Percentiles rank a stretch among this genome's conserved stretches.
Evolutionary conservation across 2,888 invertebrate genomes (phyloP).

Genomic region (Diplolepis rosae): DNA sequence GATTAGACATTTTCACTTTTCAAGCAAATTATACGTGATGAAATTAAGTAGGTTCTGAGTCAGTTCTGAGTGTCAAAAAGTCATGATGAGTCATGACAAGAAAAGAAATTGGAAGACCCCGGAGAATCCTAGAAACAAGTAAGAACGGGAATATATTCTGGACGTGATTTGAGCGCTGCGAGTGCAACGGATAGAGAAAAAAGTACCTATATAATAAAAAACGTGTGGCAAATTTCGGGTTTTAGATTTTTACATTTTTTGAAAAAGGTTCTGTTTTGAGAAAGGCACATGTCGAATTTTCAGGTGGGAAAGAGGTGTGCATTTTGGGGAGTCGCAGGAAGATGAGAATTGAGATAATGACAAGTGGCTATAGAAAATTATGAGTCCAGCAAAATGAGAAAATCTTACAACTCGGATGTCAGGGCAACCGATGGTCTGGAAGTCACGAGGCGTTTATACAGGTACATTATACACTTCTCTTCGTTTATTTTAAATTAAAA

Average conservation of each 20-base stretch:
- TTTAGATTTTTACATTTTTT: background rate
- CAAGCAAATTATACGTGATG: no score
- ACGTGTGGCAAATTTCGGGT: background rate
- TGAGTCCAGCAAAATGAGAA: conserved; percentile 77
- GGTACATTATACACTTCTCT: conserved; percentile 65
- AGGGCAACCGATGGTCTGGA: conserved; percentile 76
- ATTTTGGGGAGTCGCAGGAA: conserved; percentile 60
- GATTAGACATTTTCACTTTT: no score
- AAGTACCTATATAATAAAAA: conserved; percentile 3
- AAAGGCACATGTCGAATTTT: conserved; percentile 46
- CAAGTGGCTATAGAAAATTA: conserved; percentile 63
- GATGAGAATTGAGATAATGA: conserved; percentile 57
- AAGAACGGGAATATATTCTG: background rate
- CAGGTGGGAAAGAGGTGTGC: conserved; percentile 48
- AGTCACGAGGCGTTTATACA: conserved; percentile 77
- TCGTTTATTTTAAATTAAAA: conserved; percentile 21
- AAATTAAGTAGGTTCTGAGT: no score
- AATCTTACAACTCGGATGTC: conserved; percentile 75
- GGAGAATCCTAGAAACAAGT: background rate
- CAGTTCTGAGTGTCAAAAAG: background rate
- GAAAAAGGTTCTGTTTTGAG: background rate
- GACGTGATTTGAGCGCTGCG: background rate
- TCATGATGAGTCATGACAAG: background rate
- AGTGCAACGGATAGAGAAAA: background rate
- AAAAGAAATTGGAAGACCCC: background rate